Evolutionary conservation across 2,113 vertebrate genomes (phyloP).

Genomic region (Amphilophus citrinellus): DNA sequence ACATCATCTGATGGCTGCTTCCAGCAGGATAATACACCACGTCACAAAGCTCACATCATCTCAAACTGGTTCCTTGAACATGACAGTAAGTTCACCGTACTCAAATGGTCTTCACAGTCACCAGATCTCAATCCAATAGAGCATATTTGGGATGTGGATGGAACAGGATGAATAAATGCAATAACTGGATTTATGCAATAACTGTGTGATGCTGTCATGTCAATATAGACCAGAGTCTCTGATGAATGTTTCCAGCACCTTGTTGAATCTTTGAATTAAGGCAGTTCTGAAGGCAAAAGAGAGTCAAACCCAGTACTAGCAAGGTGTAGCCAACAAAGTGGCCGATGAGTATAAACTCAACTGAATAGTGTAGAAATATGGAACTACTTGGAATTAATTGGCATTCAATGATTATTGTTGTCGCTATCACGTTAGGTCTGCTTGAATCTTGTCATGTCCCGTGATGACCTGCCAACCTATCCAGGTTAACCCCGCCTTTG

Average conservation of each 20-base stretch:
- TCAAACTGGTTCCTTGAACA: not conserved
- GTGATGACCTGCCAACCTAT: not conserved
- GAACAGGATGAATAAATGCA: not conserved
- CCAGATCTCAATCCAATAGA: not conserved
- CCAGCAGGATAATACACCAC: not conserved
- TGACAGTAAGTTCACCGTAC: not conserved
- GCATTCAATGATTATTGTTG: not conserved
- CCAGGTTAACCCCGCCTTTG: not conserved
- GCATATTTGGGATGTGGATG: not conserved
- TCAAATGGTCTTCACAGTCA: not conserved
- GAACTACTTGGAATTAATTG: not conserved
- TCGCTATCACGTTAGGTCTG: not conserved
- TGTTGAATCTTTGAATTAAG: not conserved
- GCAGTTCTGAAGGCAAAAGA: not conserved
- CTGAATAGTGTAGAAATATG: not conserved
- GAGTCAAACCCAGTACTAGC: not conserved
- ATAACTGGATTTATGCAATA: not conserved
- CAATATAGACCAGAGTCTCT: not conserved
- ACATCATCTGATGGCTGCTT: not conserved
- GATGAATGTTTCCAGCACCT: not conserved
- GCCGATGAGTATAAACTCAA: not conserved
- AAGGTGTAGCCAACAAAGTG: not conserved
- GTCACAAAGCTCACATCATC: not conserved
- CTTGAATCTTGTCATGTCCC: not conserved
- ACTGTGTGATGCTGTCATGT: not conserved